Percentiles rank a stretch among this genome's conserved stretches.
Conservation (phyloP, 2,888 invertebrate species). For the Eubasilissa splendida region DNA sequence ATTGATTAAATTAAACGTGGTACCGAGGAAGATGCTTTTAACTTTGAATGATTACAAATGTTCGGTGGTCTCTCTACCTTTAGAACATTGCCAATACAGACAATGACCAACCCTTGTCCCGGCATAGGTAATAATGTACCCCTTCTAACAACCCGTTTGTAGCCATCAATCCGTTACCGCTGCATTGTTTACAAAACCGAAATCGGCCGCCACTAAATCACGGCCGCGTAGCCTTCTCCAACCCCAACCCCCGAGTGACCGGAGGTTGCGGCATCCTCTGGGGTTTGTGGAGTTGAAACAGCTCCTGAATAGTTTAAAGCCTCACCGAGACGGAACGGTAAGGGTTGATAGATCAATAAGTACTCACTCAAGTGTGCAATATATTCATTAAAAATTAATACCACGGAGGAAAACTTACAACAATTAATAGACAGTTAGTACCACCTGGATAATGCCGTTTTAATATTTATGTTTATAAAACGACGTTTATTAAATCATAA, state of each 20-base stretch:
- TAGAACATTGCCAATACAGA: slow-evolving; percentile 3
- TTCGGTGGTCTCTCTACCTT: not conserved
- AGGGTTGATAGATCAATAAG: too few relatives aligned
- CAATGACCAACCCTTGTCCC: slow-evolving; percentile 23
- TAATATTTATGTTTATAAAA: too few relatives aligned
- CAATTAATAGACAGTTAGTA: too few relatives aligned
- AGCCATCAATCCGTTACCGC: slow-evolving; percentile 44
- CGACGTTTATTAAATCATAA: too few relatives aligned
- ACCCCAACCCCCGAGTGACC: slow-evolving; percentile 36
- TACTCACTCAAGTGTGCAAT: too few relatives aligned
- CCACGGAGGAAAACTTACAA: too few relatives aligned
- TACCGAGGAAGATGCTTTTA: too few relatives aligned
- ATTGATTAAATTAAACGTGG: too few relatives aligned
- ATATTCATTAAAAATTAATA: too few relatives aligned
- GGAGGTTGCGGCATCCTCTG: not conserved
- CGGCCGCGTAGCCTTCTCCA: slow-evolving; percentile 26
- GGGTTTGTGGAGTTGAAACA: slow-evolving; percentile 10
- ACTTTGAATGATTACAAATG: too few relatives aligned
- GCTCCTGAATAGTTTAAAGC: not conserved
- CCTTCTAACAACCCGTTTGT: slow-evolving; percentile 34
- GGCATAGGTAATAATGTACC: slow-evolving; percentile 31
- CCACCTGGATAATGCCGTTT: too few relatives aligned
- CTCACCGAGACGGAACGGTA: too few relatives aligned
- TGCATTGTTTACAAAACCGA: slow-evolving; percentile 52
- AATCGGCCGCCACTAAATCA: slow-evolving; percentile 54